Percentiles rank a stretch among this genome's conserved stretches.
Evolutionary conservation across 2,888 invertebrate genomes (phyloP).

Genomic region (Dascillus cervinus): DNA sequence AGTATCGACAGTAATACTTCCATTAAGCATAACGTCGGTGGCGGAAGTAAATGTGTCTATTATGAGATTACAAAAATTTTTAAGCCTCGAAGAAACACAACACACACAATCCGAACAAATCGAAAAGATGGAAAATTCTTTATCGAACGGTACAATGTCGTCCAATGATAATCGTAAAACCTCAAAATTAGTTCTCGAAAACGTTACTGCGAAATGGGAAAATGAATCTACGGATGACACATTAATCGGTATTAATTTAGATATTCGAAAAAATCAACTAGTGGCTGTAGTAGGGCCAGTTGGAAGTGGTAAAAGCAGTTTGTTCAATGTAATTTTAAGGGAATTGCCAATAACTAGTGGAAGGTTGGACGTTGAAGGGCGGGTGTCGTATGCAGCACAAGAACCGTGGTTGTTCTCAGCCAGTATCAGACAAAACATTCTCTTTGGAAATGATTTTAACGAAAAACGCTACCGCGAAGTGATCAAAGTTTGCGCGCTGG

Average conservation of each 20-base stretch:
- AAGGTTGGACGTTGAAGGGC: conserved; percentile 43
- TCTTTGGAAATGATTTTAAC: conserved; percentile 61
- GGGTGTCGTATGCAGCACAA: conserved; percentile 51
- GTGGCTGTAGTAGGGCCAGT: conserved; percentile 60
- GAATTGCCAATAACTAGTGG: conserved; percentile 44
- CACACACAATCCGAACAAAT: not conserved
- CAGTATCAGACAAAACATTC: conserved; percentile 66
- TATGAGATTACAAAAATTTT: conserved; percentile 56
- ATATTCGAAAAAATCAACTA: conserved; percentile 34
- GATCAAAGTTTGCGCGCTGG: conserved; percentile 57
- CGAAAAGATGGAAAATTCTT: not conserved
- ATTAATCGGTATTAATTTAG: conserved; percentile 35
- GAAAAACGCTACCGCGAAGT: conserved; percentile 52
- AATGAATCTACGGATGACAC: conserved; percentile 12
- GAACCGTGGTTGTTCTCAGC: conserved; percentile 56
- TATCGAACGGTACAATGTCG: not conserved
- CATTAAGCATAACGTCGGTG: conserved; percentile 73
- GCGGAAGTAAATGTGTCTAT: conserved; percentile 75
- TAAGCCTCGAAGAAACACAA: conserved; percentile 44
- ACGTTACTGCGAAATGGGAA: conserved; percentile 64
- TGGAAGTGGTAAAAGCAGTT: conserved; percentile 57
- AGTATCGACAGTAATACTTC: conserved; percentile 86
- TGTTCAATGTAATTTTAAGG: conserved; percentile 42
- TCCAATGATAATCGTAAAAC: no score
- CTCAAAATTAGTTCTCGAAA: conserved; percentile 21